A percentile compares a stretch with the other conserved stretches of the same genome.
Evolutionary conservation across 2,888 invertebrate genomes (phyloP).

Genomic region (Agapetus fuscipes): DNA sequence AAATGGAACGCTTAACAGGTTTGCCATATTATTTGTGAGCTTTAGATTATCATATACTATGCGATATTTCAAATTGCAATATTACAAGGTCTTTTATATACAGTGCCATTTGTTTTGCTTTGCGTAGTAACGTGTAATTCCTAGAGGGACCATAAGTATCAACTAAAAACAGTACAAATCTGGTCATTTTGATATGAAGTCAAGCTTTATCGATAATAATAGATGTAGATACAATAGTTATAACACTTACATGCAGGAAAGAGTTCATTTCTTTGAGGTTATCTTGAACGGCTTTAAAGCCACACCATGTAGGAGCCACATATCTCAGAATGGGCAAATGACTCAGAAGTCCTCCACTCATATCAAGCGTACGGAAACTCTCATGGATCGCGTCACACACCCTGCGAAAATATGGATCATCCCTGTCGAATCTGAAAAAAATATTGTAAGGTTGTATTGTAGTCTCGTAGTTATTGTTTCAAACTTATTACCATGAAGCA

Average conservation of each 20-base stretch:
- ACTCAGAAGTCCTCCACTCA: constrained; percentile 59
- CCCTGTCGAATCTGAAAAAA: constrained; percentile 42
- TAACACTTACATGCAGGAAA: constrained; percentile 42
- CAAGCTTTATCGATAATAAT: too few relatives aligned
- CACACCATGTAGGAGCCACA: constrained; percentile 51
- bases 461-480: too few relatives aligned
- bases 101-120: too few relatives aligned
- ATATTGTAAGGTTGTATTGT: too few relatives aligned
- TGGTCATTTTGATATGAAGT: neutral
- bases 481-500: too few relatives aligned
- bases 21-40: neutral
- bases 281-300: constrained; percentile 46
- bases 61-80: neutral
- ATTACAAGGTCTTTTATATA: too few relatives aligned
- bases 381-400: constrained; percentile 51
- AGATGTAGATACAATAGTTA: neutral
- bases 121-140: neutral
- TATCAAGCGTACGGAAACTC: constrained; percentile 52
- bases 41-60: neutral
- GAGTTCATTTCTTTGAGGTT: constrained; percentile 44
- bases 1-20: neutral
- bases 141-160: too few relatives aligned
- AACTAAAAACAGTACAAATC: too few relatives aligned
- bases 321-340: constrained; percentile 58
- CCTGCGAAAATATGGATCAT: constrained; percentile 44